Conservation (phyloP, 2,113 vertebrate genomes). For the Arenaria interpres region DNA sequence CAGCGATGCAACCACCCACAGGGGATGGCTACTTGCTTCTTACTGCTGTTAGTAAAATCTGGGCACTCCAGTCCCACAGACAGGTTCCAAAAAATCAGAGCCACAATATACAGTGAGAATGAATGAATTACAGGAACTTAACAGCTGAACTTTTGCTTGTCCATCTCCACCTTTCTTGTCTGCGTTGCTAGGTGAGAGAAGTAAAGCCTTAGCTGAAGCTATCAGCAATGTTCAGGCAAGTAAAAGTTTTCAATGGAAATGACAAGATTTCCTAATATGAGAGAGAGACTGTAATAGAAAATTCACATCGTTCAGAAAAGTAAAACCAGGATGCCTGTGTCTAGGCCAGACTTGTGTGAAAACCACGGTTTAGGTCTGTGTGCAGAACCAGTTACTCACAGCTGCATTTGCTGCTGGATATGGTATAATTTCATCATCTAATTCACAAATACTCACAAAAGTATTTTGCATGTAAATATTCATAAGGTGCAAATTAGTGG, state of each 20-base stretch:
- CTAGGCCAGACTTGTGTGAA: background rate
- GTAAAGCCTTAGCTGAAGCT: background rate
- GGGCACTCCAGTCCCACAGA: background rate
- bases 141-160: background rate
- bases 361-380: background rate
- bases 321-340: background rate
- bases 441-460: background rate
- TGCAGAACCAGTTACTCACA: background rate
- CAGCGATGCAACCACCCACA: background rate
- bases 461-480: background rate
- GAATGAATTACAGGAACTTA: background rate
- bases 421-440: background rate
- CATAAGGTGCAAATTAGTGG: constrained; percentile 33
- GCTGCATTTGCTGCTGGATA: background rate
- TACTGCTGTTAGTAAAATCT: background rate
- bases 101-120: background rate
- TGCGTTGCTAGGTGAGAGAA: background rate
- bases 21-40: background rate
- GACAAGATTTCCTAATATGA: background rate
- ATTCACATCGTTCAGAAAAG: fast-evolving
- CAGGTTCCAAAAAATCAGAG: background rate
- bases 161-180: background rate
- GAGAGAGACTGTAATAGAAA: background rate
- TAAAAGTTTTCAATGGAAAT: background rate
- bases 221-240: background rate